phyloP scores from a whole-genome alignment of 2,113 vertebrate species.

The Parus major region DNA sequence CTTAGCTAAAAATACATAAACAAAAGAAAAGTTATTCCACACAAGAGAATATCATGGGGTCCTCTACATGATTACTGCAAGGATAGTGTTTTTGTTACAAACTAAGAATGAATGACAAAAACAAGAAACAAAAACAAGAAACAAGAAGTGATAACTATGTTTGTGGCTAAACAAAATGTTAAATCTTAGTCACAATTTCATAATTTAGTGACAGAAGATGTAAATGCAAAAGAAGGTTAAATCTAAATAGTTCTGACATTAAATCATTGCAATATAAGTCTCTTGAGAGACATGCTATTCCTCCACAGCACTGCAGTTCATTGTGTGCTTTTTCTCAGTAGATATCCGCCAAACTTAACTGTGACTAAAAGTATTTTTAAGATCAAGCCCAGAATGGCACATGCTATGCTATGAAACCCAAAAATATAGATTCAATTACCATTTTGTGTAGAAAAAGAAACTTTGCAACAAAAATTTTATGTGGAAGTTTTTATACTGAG shows the following conservation, averaged over 20 bases:
- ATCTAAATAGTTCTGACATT: neutral
- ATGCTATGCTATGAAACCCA: neutral
- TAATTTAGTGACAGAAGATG: neutral
- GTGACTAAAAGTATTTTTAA: neutral
- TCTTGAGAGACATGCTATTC: neutral
- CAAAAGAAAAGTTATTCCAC: neutral
- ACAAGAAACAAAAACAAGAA: neutral
- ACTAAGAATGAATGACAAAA: neutral
- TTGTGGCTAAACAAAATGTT: neutral
- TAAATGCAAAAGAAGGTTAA: neutral
- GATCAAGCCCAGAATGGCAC: neutral
- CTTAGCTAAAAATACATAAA: neutral
- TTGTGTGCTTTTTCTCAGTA: neutral
- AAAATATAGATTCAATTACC: neutral
- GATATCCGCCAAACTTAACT: neutral
- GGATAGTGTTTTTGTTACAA: neutral
- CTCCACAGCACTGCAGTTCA: neutral
- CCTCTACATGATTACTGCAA: neutral
- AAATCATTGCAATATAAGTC: neutral
- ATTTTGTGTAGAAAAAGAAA: neutral
- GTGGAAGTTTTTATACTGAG: neutral
- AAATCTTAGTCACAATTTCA: neutral
- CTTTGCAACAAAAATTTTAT: neutral
- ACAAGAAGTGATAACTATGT: neutral
- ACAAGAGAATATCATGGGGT: neutral